phyloP scores from a whole-genome alignment of 2,888 invertebrate species.

The Helobdella robusta region DNA sequence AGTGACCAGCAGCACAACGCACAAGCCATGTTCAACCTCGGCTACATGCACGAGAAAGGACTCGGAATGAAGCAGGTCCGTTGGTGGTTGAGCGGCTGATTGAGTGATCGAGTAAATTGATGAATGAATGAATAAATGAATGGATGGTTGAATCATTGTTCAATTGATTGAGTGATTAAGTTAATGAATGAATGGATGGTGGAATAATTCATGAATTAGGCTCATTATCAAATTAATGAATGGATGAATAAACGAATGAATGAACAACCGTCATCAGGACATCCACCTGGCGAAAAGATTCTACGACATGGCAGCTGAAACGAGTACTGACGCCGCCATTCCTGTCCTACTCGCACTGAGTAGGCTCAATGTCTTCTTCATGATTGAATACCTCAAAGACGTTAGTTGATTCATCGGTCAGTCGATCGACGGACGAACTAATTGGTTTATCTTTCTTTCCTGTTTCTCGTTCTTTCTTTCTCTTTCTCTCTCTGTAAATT shows the following conservation, averaged over 20 bases:
- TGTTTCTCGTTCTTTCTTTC: neutral
- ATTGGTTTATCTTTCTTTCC: too few species aligned
- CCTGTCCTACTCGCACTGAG: slow-evolving; percentile 83
- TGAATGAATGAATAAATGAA: too few species aligned
- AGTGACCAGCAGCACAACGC: slow-evolving; percentile 89
- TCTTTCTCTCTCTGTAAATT: neutral
- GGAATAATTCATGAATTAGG: neutral
- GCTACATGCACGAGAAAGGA: slow-evolving; percentile 98
- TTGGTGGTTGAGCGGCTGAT: neutral
- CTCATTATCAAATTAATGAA: neutral
- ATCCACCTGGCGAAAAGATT: slow-evolving; percentile 91
- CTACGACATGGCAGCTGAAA: slow-evolving; percentile 89
- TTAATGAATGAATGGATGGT: too few species aligned
- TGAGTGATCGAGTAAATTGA: neutral
- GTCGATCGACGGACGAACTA: too few species aligned
- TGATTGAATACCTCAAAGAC: slow-evolving; percentile 64
- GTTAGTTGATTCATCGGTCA: slow-evolving; percentile 54
- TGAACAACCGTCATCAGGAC: too few species aligned
- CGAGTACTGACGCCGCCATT: slow-evolving; percentile 80
- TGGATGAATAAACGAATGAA: too few species aligned
- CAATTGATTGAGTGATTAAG: too few species aligned
- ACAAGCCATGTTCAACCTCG: slow-evolving; percentile 97
- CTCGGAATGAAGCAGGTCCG: slow-evolving; percentile 67
- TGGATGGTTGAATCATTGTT: too few species aligned
- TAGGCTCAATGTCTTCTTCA: slow-evolving; percentile 68